Percentiles rank a stretch among this genome's conserved stretches.
phyloP scores from a whole-genome alignment of 53 echinoderm and acorn worm genomes.

The Luidia sarsii region DNA sequence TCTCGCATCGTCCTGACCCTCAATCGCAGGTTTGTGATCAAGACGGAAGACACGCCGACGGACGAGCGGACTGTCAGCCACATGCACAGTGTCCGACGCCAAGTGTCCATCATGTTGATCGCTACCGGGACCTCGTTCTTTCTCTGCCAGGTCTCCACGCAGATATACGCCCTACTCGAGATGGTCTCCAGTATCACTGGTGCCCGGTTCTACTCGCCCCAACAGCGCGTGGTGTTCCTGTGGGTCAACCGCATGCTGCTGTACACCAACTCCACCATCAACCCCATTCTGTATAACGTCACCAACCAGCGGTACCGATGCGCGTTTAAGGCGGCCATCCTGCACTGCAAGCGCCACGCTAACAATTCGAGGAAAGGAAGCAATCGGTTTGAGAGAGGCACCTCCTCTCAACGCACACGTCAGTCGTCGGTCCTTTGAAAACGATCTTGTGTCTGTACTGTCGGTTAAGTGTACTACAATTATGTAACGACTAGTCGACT shows the following conservation, averaged over 20 bases:
- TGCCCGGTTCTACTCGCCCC: background rate
- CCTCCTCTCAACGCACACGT: constrained; percentile 1
- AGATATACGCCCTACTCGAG: constrained; percentile 26
- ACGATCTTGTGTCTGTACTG: too few species aligned
- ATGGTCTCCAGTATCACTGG: constrained; percentile 16
- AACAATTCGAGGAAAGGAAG: background rate
- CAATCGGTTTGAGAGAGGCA: background rate
- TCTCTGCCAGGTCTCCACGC: constrained; percentile 28
- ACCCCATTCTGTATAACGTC: constrained; percentile 44
- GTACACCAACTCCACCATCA: constrained; percentile 32
- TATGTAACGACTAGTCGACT: too few species aligned
- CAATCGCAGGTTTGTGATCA: constrained; percentile 3
- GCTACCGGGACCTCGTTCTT: constrained; percentile 43
- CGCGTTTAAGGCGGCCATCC: constrained; percentile 25
- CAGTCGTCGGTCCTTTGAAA: too few species aligned
- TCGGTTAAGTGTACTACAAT: too few species aligned
- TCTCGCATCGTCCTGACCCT: constrained; percentile 24
- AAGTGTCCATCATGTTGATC: constrained; percentile 47
- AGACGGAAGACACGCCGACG: background rate
- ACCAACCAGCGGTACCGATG: constrained; percentile 36
- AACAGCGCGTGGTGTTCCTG: constrained; percentile 2
- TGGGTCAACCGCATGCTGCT: constrained; percentile 26
- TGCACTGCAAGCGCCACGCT: background rate
- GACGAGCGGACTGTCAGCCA: background rate
- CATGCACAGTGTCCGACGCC: constrained; percentile 18